Evolutionary conservation across 2,797 vertebrate genomes (phyloP).

Genomic region (Chelidonichthys spinosus): DNA sequence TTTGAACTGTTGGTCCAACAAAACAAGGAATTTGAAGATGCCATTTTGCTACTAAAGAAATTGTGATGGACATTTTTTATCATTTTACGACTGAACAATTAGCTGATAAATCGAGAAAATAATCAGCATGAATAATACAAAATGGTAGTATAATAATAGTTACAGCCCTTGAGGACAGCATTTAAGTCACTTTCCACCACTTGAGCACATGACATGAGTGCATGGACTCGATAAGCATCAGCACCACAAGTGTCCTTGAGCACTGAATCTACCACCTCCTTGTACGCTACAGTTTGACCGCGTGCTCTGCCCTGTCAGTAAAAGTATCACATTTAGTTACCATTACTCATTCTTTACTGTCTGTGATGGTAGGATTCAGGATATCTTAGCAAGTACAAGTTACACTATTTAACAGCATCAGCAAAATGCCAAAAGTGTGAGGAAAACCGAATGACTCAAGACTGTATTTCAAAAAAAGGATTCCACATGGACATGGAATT

Average conservation of each 20-base stretch:
- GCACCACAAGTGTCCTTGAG: not conserved
- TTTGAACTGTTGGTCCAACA: not conserved
- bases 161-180: not conserved
- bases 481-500: constrained; percentile 57
- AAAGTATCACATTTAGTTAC: constrained; percentile 26
- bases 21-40: not conserved
- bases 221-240: constrained; percentile 10
- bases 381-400: constrained; percentile 27
- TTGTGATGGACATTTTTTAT: not conserved
- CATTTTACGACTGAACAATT: not conserved
- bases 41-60: not conserved
- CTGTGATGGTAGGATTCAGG: constrained; percentile 9
- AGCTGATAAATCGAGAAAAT: constrained; percentile 17
- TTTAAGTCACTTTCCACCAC: not conserved
- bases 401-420: constrained; percentile 32
- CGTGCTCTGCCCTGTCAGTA: constrained; percentile 5
- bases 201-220: not conserved
- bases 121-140: constrained; percentile 2
- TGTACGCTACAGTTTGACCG: not conserved
- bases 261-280: not conserved
- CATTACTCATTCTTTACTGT: constrained; percentile 8
- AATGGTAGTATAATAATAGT: constrained; percentile 11
- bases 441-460: constrained; percentile 37
- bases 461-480: constrained; percentile 49
- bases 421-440: constrained; percentile 47